A percentile compares a stretch with the other conserved stretches of the same genome.
These are phyloP conservation scores for Atherinosoma microstoma DNA, from an alignment of 2,797 vertebrate species.

Conservation along the genomic window DNA sequence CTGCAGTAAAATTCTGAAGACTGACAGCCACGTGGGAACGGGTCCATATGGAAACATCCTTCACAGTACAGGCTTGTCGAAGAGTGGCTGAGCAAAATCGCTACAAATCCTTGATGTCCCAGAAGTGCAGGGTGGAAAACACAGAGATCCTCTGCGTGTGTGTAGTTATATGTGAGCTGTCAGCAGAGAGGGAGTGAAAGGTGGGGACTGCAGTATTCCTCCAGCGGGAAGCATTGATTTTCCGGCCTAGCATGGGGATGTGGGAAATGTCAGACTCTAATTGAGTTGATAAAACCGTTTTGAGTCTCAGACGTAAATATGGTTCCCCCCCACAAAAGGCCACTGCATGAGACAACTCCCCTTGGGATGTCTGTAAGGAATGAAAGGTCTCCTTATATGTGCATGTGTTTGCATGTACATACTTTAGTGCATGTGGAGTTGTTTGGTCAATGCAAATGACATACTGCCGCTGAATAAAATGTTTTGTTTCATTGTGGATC, in stretches of 20 bases:
- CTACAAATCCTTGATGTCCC: constrained; percentile 63
- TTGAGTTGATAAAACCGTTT: constrained; percentile 83
- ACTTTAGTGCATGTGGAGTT: constrained; percentile 22
- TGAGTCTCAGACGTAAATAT: constrained; percentile 79
- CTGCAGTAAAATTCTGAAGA: constrained; percentile 53
- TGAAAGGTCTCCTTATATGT: constrained; percentile 44
- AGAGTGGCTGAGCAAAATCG: constrained; percentile 54
- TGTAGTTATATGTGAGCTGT: constrained; percentile 55
- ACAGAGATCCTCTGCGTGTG: constrained; percentile 30
- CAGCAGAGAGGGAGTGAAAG: constrained; percentile 69
- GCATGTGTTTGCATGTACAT: constrained; percentile 38
- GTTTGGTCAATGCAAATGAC: constrained; percentile 34
- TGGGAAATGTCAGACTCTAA: constrained; percentile 83
- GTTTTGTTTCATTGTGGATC: constrained; percentile 43
- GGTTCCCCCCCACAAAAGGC: constrained; percentile 63
- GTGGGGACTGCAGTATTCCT: constrained; percentile 77
- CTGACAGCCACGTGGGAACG: constrained; percentile 53
- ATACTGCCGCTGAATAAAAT: constrained; percentile 18
- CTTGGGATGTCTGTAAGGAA: constrained; percentile 48
- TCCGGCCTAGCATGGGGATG: constrained; percentile 68
- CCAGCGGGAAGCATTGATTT: constrained; percentile 79
- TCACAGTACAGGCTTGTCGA: constrained; percentile 54
- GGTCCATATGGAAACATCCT: constrained; percentile 60
- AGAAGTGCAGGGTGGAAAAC: constrained; percentile 31
- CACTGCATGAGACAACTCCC: constrained; percentile 60